phyloP scores from a whole-genome alignment of 2,113 vertebrate genomes.

The Microtus richardsoni region DNA sequence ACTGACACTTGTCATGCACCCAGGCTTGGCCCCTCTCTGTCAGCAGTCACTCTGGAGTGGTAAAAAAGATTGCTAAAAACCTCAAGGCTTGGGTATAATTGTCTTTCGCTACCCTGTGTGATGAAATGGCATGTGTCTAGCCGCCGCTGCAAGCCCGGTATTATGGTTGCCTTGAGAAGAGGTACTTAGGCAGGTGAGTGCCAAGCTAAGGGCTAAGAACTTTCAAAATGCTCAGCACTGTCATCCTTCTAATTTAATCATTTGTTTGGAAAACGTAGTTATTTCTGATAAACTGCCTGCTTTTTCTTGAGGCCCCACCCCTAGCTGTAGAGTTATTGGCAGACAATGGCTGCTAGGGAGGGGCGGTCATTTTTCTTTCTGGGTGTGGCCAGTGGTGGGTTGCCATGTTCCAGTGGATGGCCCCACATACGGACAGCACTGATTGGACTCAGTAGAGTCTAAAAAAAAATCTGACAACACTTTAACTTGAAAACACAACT shows the following conservation, averaged over 20 bases:
- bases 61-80: slow-evolving; percentile 23
- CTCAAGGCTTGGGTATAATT: background rate
- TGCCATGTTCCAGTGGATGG: background rate
- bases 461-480: background rate
- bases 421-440: background rate
- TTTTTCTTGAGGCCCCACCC: background rate
- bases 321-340: background rate
- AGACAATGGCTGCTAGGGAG: background rate
- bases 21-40: background rate
- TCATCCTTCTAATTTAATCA: background rate
- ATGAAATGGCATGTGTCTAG: background rate
- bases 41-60: background rate
- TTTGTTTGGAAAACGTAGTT: slow-evolving; percentile 1
- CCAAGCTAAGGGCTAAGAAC: background rate
- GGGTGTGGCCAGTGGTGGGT: background rate
- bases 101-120: slow-evolving; percentile 25
- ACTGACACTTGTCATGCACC: background rate
- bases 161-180: background rate
- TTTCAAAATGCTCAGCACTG: background rate
- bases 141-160: background rate
- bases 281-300: background rate
- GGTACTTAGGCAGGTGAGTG: background rate
- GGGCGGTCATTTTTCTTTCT: background rate
- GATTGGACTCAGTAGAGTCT: too few relatives aligned
- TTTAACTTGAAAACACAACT: slow-evolving; percentile 4